Percentiles rank a stretch among this genome's conserved stretches.
phyloP scores from a whole-genome alignment of 2,888 invertebrate species.

The Pteria penguin region DNA sequence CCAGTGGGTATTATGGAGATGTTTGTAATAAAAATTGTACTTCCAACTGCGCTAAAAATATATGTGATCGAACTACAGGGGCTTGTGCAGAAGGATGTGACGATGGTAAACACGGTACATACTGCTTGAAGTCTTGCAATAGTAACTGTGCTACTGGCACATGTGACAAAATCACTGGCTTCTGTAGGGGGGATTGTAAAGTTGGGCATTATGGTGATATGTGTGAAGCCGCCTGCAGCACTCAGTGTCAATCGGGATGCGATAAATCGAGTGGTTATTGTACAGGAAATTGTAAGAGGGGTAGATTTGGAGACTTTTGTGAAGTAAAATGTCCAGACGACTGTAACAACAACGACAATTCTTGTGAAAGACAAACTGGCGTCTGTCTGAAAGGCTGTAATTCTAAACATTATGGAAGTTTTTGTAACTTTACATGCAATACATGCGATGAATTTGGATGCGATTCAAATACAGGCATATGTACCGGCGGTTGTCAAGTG shows the following conservation, averaged over 20 bases:
- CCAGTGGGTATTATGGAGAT: constrained; percentile 15
- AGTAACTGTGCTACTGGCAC: constrained; percentile 2
- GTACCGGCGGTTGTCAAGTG: neutral
- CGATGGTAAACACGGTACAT: constrained; percentile 14
- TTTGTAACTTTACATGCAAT: constrained; percentile 22
- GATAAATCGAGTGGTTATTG: constrained; percentile 25
- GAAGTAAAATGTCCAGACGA: constrained; percentile 2
- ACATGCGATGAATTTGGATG: constrained; percentile 12
- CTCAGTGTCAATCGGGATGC: constrained; percentile 15
- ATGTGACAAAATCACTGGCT: constrained; percentile 21
- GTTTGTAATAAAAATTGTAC: constrained; percentile 17
- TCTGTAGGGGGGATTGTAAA: constrained; percentile 31
- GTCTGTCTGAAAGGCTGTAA: constrained; percentile 16
- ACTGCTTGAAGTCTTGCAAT: constrained; percentile 4
- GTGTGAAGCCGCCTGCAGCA: constrained; percentile 19
- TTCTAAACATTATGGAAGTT: constrained; percentile 16
- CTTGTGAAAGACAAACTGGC: constrained; percentile 14
- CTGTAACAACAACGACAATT: neutral
- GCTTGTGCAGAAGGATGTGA: constrained; percentile 20
- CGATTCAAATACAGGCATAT: neutral
- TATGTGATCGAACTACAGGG: constrained; percentile 10
- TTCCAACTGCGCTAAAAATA: constrained; percentile 2
- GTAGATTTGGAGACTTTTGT: constrained; percentile 31
- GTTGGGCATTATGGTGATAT: constrained; percentile 20
- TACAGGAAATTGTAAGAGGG: neutral